These are phyloP conservation scores for Callorhinus ursinus DNA, from an alignment of 2,113 vertebrate species.

Conservation along the genomic window DNA sequence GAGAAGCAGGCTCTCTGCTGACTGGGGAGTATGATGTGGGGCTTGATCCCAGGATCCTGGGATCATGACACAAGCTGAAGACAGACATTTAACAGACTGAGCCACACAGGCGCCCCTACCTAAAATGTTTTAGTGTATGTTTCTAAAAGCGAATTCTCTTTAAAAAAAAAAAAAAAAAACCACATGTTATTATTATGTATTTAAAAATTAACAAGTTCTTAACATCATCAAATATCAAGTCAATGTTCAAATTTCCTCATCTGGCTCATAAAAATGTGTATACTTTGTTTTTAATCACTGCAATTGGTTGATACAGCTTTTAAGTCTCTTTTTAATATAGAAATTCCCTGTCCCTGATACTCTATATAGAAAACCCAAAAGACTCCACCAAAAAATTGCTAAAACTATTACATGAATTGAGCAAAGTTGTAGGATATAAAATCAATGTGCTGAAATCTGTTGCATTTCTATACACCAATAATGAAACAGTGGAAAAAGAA, in stretches of 20 bases:
- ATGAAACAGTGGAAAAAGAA: too few relatives aligned
- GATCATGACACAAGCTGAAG: too few relatives aligned
- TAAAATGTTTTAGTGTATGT: neutral
- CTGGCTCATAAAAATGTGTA: neutral
- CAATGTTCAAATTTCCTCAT: neutral
- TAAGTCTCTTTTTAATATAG: neutral
- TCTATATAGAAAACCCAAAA: neutral
- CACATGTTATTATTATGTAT: neutral
- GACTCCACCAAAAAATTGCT: neutral
- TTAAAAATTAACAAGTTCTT: neutral
- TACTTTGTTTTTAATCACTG: neutral
- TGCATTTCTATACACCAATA: too few relatives aligned
- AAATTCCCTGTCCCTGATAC: neutral
- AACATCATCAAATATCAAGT: neutral
- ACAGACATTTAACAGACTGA: too few relatives aligned
- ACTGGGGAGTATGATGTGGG: too few relatives aligned
- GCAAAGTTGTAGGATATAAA: too few relatives aligned
- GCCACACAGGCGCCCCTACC: too few relatives aligned
- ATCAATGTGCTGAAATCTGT: too few relatives aligned
- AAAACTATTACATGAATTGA: too few relatives aligned
- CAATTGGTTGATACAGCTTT: neutral
- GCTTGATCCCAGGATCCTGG: too few relatives aligned
- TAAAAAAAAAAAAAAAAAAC: neutral
- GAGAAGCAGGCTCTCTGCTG: too few relatives aligned
- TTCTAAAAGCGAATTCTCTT: neutral